Conservation (phyloP, 2,888 invertebrate genomes). For the Agrochola lota region DNA sequence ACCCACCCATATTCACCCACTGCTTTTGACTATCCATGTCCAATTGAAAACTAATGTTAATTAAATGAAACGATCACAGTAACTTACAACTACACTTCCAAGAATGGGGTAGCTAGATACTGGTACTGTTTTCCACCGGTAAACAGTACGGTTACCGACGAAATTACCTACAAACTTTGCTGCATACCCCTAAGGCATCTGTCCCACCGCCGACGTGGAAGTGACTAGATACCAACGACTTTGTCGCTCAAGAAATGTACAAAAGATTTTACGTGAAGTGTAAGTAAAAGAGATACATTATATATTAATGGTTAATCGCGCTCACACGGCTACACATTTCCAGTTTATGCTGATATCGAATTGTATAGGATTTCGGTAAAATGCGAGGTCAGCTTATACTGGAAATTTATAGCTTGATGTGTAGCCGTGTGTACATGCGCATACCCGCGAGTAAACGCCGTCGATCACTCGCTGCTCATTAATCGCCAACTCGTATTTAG, state of each 20-base stretch:
- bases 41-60: not conserved
- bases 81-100: not conserved
- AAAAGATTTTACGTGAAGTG: not conserved
- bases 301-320: too few relatives aligned
- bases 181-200: conserved; percentile 3
- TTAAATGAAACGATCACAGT: not conserved
- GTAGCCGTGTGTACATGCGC: too few relatives aligned
- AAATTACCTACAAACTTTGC: conserved; percentile 23
- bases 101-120: not conserved
- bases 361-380: too few relatives aligned
- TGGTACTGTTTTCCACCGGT: not conserved
- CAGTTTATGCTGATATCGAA: too few relatives aligned
- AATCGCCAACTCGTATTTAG: not conserved
- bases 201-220: not conserved
- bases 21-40: not conserved
- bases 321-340: too few relatives aligned
- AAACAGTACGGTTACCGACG: not conserved
- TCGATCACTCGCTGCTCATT: not conserved
- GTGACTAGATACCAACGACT: not conserved
- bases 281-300: too few relatives aligned
- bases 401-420: too few relatives aligned
- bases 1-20: too few relatives aligned
- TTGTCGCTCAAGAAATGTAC: not conserved
- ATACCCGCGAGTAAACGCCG: not conserved
- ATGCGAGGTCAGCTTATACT: too few relatives aligned